Evolutionary conservation across 2,113 vertebrate genomes (phyloP).

Genomic region (Todiramphus chloris): DNA sequence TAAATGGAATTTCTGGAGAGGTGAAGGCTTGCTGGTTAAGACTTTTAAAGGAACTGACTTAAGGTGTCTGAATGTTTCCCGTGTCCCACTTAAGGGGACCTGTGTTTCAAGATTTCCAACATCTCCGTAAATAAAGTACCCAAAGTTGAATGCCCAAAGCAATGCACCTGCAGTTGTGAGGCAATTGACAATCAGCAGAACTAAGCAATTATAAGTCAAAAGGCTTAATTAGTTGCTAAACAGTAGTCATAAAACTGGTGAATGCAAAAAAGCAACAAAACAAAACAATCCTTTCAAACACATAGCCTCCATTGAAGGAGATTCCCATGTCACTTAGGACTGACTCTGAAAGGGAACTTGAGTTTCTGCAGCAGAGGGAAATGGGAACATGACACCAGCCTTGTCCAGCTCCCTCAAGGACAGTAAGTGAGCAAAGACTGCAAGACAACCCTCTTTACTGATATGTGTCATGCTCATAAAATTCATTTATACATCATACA

Average conservation of each 20-base stretch:
- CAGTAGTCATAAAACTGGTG: background rate
- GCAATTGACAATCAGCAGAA: background rate
- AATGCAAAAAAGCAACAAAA: background rate
- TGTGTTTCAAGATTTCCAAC: background rate
- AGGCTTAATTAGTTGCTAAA: background rate
- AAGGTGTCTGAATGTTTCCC: background rate
- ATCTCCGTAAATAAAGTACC: background rate
- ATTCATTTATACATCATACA: background rate
- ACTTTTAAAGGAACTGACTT: background rate
- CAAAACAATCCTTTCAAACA: background rate
- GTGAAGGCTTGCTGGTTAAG: background rate
- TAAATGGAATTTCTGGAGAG: background rate
- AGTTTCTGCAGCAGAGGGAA: background rate
- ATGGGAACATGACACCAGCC: fast-evolving
- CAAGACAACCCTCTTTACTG: background rate
- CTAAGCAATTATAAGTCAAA: background rate
- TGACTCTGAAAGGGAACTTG: background rate
- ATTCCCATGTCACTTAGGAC: background rate
- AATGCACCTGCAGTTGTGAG: background rate
- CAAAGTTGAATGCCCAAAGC: background rate
- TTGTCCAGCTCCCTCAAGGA: background rate
- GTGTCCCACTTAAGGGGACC: background rate
- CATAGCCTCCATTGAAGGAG: background rate
- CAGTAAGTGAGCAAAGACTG: fast-evolving
- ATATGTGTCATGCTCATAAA: background rate